Evolutionary conservation across 2,113 vertebrate species (phyloP), one percentile per base, ranked within the genome.

Genomic region (Vulpes lagopus): DNA sequence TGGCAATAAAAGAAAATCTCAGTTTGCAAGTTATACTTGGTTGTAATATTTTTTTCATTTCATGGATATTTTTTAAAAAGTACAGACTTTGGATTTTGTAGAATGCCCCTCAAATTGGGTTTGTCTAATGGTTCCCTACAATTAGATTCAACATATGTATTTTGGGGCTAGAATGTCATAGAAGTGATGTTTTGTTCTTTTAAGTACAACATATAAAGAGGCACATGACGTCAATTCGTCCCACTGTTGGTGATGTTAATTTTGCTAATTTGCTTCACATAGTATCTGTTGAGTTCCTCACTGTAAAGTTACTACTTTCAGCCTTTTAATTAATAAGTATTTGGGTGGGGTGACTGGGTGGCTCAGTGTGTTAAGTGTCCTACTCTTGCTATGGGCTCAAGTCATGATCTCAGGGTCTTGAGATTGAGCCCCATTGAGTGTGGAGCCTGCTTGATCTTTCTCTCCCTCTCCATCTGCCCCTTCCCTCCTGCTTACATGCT

Each of bases 1-100:
- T 91, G 62, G 59, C 22, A 88, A 22, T n/a, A 78, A 81, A 89
- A 89, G 64, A 60, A 83, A 89, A 67, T n/a, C 15, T 90, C 93
- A 20, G 30, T 81, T n/a, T 22, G n/a, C 71, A 5, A 4, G 49
- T 57, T 64, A 62, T 9, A 38, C 57, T 91, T 14, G 35, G 16
- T 62, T 62, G 16, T 64, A 38, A 19, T 69, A 87, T 87, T 32
- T 76, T 11, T 76, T 79, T 71, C 11, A 84, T 81, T 93, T 87
- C 43, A 82, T 0, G 5, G 10, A 60, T 92, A 76, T 59, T 97
- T 97, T 95, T 93, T 22, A 3, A 57, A 71, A 57, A 65, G 27
- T 51, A 64, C 25, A 73, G 22, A 35, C 78, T 83, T 57, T 35
- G 5, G 38, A 53, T 92, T 64, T 65, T 82, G 4, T 86, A 89